phyloP scores from a whole-genome alignment of 2,888 invertebrate genomes.

The Brenthis ino region DNA sequence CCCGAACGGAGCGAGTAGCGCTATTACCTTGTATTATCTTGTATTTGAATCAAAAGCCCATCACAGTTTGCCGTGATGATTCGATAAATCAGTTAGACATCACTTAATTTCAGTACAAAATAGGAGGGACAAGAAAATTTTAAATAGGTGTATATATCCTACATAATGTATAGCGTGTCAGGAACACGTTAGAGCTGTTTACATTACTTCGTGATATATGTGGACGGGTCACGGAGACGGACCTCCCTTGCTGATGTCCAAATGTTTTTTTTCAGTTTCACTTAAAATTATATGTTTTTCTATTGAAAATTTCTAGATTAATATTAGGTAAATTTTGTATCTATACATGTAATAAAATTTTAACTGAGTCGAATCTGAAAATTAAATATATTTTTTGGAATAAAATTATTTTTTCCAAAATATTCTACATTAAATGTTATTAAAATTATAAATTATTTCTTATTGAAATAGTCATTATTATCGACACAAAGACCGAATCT shows the following conservation, averaged over 20 bases:
- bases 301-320: neutral
- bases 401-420: too few relatives aligned
- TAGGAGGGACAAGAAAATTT: neutral
- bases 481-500: too few relatives aligned
- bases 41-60: too few relatives aligned
- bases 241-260: neutral
- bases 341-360: too few relatives aligned
- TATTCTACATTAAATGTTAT: too few relatives aligned
- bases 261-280: neutral
- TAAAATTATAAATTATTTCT: too few relatives aligned
- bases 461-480: too few relatives aligned
- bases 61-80: neutral
- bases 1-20: too few relatives aligned
- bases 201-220: slow-evolving; percentile 23
- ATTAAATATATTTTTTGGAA: too few relatives aligned
- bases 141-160: neutral
- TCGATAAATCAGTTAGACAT: neutral
- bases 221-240: slow-evolving; percentile 19
- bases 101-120: neutral
- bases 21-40: too few relatives aligned
- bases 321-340: neutral
- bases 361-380: too few relatives aligned
- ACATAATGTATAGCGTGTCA: slow-evolving; percentile 16
- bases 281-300: neutral
- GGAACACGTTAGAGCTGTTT: slow-evolving; percentile 20